phyloP scores from a whole-genome alignment of 2,888 invertebrate genomes.

The Tillus elongatus region DNA sequence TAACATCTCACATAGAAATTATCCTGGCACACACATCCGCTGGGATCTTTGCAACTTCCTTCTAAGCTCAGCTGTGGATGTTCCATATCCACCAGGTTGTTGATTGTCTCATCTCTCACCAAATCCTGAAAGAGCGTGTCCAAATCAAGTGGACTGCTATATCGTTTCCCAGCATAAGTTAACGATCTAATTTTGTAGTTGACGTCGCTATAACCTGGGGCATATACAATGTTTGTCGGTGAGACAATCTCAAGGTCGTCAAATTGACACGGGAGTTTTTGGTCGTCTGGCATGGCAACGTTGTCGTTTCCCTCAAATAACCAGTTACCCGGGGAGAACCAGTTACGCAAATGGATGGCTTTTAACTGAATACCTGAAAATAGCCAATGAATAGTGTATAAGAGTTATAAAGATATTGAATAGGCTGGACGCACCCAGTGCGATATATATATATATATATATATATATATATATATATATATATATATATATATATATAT shows the following conservation, averaged over 20 bases:
- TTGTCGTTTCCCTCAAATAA: background rate
- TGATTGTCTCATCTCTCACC: background rate
- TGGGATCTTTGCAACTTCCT: background rate
- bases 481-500: no score
- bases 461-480: no score
- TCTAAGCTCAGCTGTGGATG: background rate
- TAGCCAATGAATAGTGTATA: no score
- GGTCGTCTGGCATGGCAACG: background rate
- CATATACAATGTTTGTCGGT: background rate
- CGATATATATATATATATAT: no score
- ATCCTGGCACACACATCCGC: background rate
- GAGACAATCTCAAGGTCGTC: background rate
- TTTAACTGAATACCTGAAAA: background rate
- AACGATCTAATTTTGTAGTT: background rate
- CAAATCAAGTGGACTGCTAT: background rate
- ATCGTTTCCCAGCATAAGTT: background rate
- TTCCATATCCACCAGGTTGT: background rate
- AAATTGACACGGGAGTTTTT: background rate
- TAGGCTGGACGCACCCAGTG: no score
- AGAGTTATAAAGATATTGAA: no score
- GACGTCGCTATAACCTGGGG: background rate
- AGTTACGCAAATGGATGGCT: background rate
- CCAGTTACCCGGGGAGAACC: conserved; percentile 1
- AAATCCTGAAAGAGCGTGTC: background rate
- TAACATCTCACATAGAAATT: background rate